Evolutionary conservation across 2,888 invertebrate genomes (phyloP).

Genomic region (Oscheius sp.): DNA sequence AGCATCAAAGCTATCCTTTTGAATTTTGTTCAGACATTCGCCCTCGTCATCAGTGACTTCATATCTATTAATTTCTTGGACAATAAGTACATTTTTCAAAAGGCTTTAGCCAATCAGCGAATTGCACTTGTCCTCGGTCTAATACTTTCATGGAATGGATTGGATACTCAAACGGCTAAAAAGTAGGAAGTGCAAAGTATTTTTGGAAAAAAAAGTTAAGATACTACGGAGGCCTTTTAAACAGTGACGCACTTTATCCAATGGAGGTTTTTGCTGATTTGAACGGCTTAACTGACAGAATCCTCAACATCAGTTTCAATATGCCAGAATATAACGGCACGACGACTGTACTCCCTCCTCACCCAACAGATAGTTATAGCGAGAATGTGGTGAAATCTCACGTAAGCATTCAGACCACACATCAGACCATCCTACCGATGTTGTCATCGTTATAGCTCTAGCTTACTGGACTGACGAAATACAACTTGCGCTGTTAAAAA

Average conservation of each 20-base stretch:
- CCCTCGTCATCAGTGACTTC: constrained; percentile 23
- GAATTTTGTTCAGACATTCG: constrained; percentile 7
- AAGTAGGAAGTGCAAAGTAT: too few relatives aligned
- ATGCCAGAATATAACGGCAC: background rate
- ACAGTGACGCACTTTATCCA: background rate
- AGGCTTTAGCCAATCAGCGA: background rate
- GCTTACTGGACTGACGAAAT: constrained; percentile 1
- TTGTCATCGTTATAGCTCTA: constrained; percentile 7
- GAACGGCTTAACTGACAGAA: background rate
- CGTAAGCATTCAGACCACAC: background rate
- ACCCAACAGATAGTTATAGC: background rate
- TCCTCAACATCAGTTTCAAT: constrained; percentile 2
- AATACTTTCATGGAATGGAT: constrained; percentile 7
- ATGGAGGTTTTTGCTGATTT: constrained; percentile 7
- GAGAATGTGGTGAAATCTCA: background rate
- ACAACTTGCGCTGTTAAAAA: background rate
- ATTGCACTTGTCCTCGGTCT: constrained; percentile 2
- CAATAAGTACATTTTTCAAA: constrained; percentile 12
- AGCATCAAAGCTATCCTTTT: background rate
- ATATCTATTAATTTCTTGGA: constrained; percentile 18
- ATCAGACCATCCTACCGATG: background rate
- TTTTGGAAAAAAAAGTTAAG: too few relatives aligned
- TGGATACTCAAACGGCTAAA: constrained; percentile 5
- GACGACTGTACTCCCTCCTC: background rate
- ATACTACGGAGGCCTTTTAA: constrained; percentile 11